phyloP scores from a whole-genome alignment of 2,888 invertebrate genomes.

The Plusia festucae region DNA sequence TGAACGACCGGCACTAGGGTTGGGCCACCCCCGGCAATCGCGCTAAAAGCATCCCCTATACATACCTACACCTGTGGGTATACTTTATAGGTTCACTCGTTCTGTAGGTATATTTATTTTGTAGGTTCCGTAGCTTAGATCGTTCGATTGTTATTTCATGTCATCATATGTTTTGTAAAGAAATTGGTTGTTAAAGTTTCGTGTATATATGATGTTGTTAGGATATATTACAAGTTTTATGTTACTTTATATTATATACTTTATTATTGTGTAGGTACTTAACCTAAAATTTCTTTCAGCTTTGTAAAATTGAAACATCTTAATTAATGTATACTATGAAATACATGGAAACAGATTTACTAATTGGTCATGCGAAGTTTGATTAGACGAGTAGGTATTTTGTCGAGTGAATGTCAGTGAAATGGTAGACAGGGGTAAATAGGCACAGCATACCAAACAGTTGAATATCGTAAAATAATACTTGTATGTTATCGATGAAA shows the following conservation, averaged over 20 bases:
- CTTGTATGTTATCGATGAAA: too few relatives aligned
- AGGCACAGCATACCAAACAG: too few relatives aligned
- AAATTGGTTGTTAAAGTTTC: background rate
- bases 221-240: background rate
- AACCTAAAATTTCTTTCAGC: background rate
- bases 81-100: too few relatives aligned
- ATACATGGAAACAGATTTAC: too few relatives aligned
- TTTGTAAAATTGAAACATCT: background rate
- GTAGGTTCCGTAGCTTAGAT: slow-evolving; percentile 15
- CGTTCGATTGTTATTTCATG: background rate
- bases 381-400: too few relatives aligned
- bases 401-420: too few relatives aligned
- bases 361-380: too few relatives aligned
- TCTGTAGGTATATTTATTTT: slow-evolving; percentile 24
- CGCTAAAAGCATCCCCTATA: slow-evolving; percentile 77
- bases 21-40: slow-evolving; percentile 68
- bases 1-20: slow-evolving; percentile 55
- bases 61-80: slow-evolving; percentile 37
- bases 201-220: background rate
- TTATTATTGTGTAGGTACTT: background rate
- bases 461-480: too few relatives aligned
- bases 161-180: background rate
- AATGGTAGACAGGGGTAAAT: too few relatives aligned
- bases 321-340: too few relatives aligned
- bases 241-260: too few relatives aligned